Percentiles rank a stretch among this genome's conserved stretches.
Evolutionary conservation across 2,113 vertebrate species (phyloP).

Genomic region (Atlantisia rogersi): DNA sequence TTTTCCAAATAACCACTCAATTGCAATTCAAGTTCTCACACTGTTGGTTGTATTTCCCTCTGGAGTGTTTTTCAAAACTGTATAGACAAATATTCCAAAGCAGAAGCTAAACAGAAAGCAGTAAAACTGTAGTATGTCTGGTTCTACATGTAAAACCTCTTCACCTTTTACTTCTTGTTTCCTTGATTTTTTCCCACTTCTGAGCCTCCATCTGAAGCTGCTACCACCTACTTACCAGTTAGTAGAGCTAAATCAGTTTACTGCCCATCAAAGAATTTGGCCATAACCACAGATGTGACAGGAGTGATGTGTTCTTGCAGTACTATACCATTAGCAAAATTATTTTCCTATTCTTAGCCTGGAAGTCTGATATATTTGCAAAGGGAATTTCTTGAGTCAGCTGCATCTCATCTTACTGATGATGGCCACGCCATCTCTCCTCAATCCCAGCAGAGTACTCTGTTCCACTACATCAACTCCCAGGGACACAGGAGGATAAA

Average conservation of each 20-base stretch:
- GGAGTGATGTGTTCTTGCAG: not conserved
- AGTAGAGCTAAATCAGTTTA: not conserved
- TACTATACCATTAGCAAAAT: not conserved
- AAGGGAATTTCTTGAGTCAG: constrained; percentile 25
- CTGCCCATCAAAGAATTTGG: not conserved
- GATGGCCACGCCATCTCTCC: constrained; percentile 1
- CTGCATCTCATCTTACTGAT: constrained; percentile 46
- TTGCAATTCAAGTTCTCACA: not conserved
- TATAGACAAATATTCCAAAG: not conserved
- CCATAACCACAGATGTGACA: not conserved
- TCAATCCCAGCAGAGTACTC: constrained; percentile 47
- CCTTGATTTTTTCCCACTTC: not conserved
- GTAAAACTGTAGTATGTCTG: not conserved
- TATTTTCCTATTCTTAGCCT: not conserved
- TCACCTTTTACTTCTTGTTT: not conserved
- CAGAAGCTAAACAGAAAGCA: not conserved
- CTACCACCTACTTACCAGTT: not conserved
- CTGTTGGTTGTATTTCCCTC: not conserved
- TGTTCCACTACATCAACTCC: constrained; percentile 31
- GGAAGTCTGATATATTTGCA: constrained; percentile 41
- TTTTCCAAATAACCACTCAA: not conserved
- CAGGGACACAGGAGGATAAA: constrained; percentile 12
- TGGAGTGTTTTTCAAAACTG: not conserved
- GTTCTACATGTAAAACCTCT: not conserved
- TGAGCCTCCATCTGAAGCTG: not conserved